These are phyloP conservation scores for Phallusia fumigata DNA, from an alignment of 23 tunicate genomes.

Conservation along the genomic window DNA sequence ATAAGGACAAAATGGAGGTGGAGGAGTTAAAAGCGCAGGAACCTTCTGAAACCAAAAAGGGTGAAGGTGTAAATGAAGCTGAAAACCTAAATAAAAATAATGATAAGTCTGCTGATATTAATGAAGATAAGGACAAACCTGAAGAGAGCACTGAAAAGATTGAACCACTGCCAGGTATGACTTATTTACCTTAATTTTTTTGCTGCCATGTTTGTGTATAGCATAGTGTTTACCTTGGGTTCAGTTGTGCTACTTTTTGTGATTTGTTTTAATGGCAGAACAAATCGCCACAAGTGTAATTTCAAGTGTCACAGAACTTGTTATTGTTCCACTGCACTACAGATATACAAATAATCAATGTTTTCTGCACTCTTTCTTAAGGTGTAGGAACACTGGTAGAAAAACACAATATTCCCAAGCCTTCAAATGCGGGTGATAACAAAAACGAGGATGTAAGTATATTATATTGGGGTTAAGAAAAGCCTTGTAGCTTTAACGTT, in stretches of 20 bases:
- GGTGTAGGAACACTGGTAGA: slow-evolving; percentile 63
- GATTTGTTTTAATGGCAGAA: too few species aligned
- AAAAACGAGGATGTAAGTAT: not conserved
- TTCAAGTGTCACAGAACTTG: too few species aligned
- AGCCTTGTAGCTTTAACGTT: not conserved
- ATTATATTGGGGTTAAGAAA: too few species aligned
- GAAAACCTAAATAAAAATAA: not conserved
- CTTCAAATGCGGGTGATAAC: not conserved
- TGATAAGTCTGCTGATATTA: not conserved
- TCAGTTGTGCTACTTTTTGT: too few species aligned
- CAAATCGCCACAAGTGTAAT: too few species aligned
- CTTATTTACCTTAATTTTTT: not conserved
- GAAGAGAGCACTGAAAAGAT: not conserved
- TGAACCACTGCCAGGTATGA: slow-evolving; percentile 17
- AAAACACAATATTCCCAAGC: slow-evolving; percentile 29
- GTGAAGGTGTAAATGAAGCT: not conserved
- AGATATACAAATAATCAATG: too few species aligned
- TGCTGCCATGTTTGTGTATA: too few species aligned
- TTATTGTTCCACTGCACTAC: too few species aligned
- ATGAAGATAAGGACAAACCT: not conserved
- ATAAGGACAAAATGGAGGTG: not conserved
- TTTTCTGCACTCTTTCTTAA: slow-evolving; percentile 13
- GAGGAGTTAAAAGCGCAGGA: not conserved
- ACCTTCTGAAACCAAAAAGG: not conserved
- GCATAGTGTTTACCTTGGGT: too few species aligned